Base-by-base conservation (phyloP, 1,140 invertebrate species). In the Zaprionus nigranus region DNA sequence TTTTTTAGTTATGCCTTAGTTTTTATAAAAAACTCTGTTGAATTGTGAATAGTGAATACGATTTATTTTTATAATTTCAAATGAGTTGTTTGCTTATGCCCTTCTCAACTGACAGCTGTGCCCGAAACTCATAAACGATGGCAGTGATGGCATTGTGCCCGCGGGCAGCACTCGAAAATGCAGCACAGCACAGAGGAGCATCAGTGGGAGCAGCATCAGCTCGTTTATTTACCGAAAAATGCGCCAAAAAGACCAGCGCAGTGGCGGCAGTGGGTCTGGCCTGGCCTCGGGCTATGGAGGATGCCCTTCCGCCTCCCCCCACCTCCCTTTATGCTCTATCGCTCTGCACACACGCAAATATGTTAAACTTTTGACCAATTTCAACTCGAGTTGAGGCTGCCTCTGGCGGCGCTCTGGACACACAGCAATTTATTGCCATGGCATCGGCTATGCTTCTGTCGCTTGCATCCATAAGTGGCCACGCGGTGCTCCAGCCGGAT, bases 291-390 rank as follows among this genome's bases (percentile, higher is more conserved):
- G 40, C 40, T 3, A 7, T 46, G n/a, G n/a, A 46, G 40, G 40
- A 6, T 53, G 4, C 49, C 20, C 15, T 2, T 5, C 38, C 40
- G 7, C 49, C 0, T 0, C n/a, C 1, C 7, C 7, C n/a, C n/a
- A n/a, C n/a, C n/a, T n/a, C 2, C 28, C 6, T 7, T 7, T 9
- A 26, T 26, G 24, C 28, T 30, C 28, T 34, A 53, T 60, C 71
- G 53, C 60, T 76, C 43, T 63, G 69, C 71, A 81, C 81, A 81
- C 82, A 90, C 86, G 81, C 85, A 90, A 90, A 90, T 90, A 90
- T 90, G 81, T 90, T 90, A 90, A 90, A 90, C 85, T 90, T 90
- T 85, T 90, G 85, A 90, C 85, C 85, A 90, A 90, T 90, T 90
- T 90, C 81, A 90, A 85, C 85, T 88, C 80, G 79, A 85, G 82